Conservation (phyloP, 2,113 vertebrate genomes). For the Macroglossus sobrinus region DNA sequence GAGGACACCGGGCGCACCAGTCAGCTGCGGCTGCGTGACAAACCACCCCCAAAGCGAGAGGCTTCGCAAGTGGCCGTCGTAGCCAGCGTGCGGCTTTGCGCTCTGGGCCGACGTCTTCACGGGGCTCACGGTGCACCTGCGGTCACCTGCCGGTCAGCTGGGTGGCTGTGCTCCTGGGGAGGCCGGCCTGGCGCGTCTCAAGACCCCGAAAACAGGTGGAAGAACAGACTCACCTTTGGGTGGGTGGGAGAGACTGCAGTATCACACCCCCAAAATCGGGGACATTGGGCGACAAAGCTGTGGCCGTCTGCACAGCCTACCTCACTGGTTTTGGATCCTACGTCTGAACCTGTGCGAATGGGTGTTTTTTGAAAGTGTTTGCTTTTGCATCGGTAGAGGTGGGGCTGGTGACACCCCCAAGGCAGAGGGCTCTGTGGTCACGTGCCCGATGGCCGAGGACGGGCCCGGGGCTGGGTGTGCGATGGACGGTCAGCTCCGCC, state of each 20-base stretch:
- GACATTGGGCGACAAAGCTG: neutral
- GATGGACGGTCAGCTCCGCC: neutral
- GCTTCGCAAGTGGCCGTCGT: no score
- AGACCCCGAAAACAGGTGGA: no score
- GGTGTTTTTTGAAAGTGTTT: neutral
- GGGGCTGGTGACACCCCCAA: neutral
- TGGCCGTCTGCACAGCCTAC: rapidly evolving
- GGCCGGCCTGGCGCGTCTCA: no score
- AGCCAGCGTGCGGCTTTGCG: no score
- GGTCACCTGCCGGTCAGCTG: no score
- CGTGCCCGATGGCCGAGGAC: rapidly evolving
- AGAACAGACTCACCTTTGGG: no score
- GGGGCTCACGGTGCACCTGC: no score
- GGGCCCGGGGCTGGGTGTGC: neutral
- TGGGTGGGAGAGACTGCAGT: rapidly evolving
- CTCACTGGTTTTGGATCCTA: rapidly evolving
- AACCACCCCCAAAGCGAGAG: no score
- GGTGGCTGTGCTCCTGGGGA: no score
- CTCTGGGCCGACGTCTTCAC: no score
- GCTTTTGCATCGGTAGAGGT: neutral
- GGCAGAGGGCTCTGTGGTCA: neutral
- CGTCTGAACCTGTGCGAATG: rapidly evolving
- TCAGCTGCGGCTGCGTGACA: no score
- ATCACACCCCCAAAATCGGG: rapidly evolving
- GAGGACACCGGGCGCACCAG: no score